Conservation (phyloP, 2,113 vertebrate species). For the Bufo bufo region DNA sequence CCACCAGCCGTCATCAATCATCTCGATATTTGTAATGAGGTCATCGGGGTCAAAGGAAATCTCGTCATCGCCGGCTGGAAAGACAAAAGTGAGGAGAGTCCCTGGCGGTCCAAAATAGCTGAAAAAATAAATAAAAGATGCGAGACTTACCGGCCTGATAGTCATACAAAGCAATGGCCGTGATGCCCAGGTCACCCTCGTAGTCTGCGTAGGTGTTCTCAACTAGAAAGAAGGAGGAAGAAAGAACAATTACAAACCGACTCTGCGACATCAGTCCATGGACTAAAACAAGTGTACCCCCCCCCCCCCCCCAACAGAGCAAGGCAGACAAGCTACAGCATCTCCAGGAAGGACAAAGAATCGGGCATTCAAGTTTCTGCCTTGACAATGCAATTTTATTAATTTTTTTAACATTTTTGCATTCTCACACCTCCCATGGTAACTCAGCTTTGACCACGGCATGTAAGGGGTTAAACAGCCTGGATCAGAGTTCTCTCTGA, state of each 20-base stretch:
- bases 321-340: too few species aligned
- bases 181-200: conserved; percentile 87
- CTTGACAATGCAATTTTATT: too few species aligned
- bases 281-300: background rate
- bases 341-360: too few species aligned
- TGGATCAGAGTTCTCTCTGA: too few species aligned
- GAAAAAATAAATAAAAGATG: too few species aligned
- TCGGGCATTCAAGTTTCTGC: too few species aligned
- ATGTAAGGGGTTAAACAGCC: too few species aligned
- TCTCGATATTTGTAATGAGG: conserved; percentile 98
- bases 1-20: conserved; percentile 99
- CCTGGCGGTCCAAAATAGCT: background rate
- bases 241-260: background rate
- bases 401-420: too few species aligned
- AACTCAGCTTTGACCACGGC: too few species aligned
- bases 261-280: background rate
- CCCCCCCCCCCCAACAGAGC: background rate
- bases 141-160: conserved; percentile 91
- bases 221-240: conserved; percentile 65
- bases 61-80: conserved; percentile 89
- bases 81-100: background rate
- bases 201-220: conserved; percentile 79
- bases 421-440: too few species aligned
- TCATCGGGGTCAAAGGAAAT: conserved; percentile 98
- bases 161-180: conserved; percentile 94